Percentiles rank a stretch among this genome's conserved stretches.
Conservation (phyloP, 2,113 vertebrate genomes). For the Natator depressus region DNA sequence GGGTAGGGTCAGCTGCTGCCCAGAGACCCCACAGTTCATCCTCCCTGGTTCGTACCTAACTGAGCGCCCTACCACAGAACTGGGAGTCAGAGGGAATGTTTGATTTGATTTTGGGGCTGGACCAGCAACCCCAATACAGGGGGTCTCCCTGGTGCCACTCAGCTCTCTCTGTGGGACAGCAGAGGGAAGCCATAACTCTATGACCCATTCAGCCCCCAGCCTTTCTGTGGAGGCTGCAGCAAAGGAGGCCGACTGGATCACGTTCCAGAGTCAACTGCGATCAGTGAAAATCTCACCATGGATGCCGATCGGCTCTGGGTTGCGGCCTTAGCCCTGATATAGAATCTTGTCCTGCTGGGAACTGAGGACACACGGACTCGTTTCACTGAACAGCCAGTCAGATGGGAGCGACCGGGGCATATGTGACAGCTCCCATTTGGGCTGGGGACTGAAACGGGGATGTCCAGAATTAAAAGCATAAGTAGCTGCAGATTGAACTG, state of each 20-base stretch:
- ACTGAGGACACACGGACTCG: neutral
- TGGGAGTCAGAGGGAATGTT: neutral
- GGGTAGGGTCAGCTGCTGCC: too few species aligned
- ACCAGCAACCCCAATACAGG: neutral
- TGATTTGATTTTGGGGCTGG: neutral
- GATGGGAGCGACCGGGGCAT: neutral
- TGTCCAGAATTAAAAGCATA: neutral
- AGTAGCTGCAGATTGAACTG: neutral
- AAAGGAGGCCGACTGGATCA: neutral
- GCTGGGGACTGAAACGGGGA: neutral
- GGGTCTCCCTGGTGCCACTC: neutral
- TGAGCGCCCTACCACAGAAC: neutral
- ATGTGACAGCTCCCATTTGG: neutral
- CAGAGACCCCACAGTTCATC: neutral
- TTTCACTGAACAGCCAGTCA: neutral
- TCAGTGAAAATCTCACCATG: neutral
- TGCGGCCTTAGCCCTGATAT: neutral
- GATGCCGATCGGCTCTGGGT: neutral
- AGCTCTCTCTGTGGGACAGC: neutral
- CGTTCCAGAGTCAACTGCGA: neutral
- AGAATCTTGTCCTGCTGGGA: neutral
- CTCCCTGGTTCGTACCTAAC: neutral
- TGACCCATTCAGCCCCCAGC: neutral
- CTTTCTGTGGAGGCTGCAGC: neutral
- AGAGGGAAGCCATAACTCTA: neutral